Base-by-base conservation (phyloP, 2,888 invertebrate genomes). In the Helobdella robusta region DNA sequence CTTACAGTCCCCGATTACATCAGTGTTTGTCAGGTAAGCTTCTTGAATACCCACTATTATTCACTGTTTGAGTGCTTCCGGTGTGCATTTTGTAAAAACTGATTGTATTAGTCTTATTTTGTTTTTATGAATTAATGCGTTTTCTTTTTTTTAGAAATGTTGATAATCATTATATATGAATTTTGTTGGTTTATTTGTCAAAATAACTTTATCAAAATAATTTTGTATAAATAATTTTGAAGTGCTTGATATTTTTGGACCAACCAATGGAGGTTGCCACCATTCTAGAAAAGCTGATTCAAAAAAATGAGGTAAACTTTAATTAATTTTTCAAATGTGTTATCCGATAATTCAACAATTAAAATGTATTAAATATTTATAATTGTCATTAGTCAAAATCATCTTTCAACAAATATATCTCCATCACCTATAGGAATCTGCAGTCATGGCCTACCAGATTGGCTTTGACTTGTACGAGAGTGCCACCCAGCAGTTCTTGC, bases 401-500 rank as follows among this genome's bases (percentile, higher is more conserved):
- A n/a, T n/a, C n/a, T n/a, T n/a, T n/a, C n/a, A n/a, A 36, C 34
- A 48, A 36, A n/a, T 25, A 32, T 44, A 20, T 4, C 2, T 48
- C 23, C 6, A 34, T 64, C 23, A 54, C n/a, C 52, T 67, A 40
- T 73, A 81, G 80, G 88, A 89, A 69, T 87, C 86, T 70, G 87
- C 89, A 67, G 82, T 97, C 48, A 95, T 97, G 91, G 94, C 94
- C 0, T 98, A 93, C 81, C 98, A 99, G 82, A 94, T 99, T 74
- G 94, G 88, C 0, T 99, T 99, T 82, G 98, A 99, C 83, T 84
- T 99, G 73, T 98, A 98, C 77, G 98, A 99, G 79, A 94, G 93
- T 50, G 98, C 97, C 0, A 95, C 95, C 1, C 98, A 99, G 80
- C 93, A 97, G 78, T 95, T 95, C 79, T 83, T 98, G 61, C 88